Conservation (phyloP, 2,113 vertebrate genomes). For the Xiphophorus maculatus region DNA sequence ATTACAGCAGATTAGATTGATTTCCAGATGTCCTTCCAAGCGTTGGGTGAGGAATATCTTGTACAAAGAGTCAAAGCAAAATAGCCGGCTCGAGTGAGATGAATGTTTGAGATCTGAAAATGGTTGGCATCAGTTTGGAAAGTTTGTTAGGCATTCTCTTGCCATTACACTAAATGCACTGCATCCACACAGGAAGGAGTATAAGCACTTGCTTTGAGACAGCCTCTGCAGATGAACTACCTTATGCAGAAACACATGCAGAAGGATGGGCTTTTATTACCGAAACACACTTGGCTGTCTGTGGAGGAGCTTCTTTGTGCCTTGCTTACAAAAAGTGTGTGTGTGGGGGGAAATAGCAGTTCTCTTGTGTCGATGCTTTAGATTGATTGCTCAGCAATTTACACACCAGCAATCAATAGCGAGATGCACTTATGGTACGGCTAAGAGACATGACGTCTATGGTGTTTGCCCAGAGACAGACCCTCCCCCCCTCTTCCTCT, state of each 20-base stretch:
- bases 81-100: conserved; percentile 11
- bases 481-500: conserved; percentile 33
- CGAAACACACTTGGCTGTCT: conserved; percentile 8
- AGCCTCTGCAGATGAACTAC: conserved; percentile 9
- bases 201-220: conserved; percentile 7
- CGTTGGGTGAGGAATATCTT: conserved; percentile 6
- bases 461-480: conserved; percentile 64
- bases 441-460: conserved; percentile 60
- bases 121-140: conserved; percentile 46
- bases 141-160: conserved; percentile 39
- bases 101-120: conserved; percentile 42
- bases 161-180: conserved; percentile 26
- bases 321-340: conserved; percentile 40
- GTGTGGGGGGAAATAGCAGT: background rate
- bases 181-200: conserved; percentile 13
- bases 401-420: conserved; percentile 61
- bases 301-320: conserved; percentile 31
- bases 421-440: conserved; percentile 76
- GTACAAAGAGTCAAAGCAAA: conserved; percentile 40
- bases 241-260: conserved; percentile 7
- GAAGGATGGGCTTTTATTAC: conserved; percentile 20
- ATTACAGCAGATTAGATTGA: conserved; percentile 57
- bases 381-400: conserved; percentile 68
- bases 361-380: conserved; percentile 37
- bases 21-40: conserved; percentile 60